These are phyloP conservation scores for Melanostigma gelatinosum DNA, from an alignment of 2,113 vertebrate genomes.

Conservation along the genomic window DNA sequence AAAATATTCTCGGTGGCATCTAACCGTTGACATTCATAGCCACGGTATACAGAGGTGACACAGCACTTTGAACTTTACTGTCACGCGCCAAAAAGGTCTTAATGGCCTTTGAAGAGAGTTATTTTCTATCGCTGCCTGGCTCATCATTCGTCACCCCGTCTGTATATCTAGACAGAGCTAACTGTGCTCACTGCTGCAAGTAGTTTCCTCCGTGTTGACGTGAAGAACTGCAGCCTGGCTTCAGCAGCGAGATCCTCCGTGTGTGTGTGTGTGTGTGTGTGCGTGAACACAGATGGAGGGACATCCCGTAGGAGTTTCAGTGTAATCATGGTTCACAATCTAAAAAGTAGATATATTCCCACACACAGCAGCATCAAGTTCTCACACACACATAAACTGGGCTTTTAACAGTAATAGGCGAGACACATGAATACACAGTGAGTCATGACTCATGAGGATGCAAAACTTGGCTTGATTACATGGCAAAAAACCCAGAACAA, in stretches of 20 bases:
- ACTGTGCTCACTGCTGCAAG: background rate
- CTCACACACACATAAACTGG: background rate
- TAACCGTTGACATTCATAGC: background rate
- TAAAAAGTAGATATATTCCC: background rate
- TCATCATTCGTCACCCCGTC: background rate
- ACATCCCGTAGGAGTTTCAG: background rate
- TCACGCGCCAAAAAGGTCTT: too few species aligned
- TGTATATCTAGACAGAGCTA: background rate
- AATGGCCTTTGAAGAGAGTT: background rate
- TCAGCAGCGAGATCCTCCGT: background rate
- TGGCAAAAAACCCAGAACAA: background rate
- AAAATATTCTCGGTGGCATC: too few species aligned
- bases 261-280: background rate
- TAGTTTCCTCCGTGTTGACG: background rate
- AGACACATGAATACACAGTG: background rate
- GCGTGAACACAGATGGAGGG: background rate
- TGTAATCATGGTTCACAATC: constrained; percentile 3
- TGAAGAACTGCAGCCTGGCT: background rate
- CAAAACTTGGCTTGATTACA: background rate
- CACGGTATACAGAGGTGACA: background rate
- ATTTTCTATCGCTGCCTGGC: background rate
- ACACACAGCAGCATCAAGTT: background rate
- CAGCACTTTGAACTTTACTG: too few species aligned
- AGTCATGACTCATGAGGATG: background rate
- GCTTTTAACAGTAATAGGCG: background rate